These are phyloP conservation scores for Noturus placidus DNA, from an alignment of 2,113 vertebrate genomes.

Conservation along the genomic window DNA sequence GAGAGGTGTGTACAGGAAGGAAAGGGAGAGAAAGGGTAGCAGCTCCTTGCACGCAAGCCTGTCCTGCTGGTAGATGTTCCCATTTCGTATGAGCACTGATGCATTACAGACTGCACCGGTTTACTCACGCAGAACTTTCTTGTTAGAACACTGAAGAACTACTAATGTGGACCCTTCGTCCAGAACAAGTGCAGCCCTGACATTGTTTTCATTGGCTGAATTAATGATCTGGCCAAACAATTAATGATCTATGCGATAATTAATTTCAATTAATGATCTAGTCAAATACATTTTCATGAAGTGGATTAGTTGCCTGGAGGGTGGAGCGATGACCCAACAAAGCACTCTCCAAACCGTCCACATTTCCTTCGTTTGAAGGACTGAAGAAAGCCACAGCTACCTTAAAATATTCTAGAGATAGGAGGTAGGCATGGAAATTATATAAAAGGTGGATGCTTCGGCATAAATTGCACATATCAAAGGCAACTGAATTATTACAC, in stretches of 20 bases:
- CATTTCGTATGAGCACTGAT: constrained; percentile 52
- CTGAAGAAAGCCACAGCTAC: not conserved
- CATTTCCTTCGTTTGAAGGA: not conserved
- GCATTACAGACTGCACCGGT: constrained; percentile 29
- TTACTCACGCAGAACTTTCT: constrained; percentile 15
- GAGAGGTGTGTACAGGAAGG: not conserved
- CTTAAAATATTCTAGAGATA: constrained; percentile 39
- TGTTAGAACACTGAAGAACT: not conserved
- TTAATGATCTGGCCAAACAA: not conserved
- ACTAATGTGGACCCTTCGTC: not conserved
- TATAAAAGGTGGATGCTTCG: constrained; percentile 37
- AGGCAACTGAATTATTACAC: constrained; percentile 50
- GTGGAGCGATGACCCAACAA: constrained; percentile 38
- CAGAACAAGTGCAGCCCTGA: constrained; percentile 52
- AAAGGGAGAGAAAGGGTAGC: constrained; percentile 30
- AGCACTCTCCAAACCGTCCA: constrained; percentile 3
- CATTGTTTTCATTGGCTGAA: not conserved
- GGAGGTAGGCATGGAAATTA: constrained; percentile 40
- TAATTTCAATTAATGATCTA: constrained; percentile 49
- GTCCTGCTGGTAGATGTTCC: constrained; percentile 45
- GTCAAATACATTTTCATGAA: constrained; percentile 53
- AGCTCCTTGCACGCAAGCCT: constrained; percentile 52
- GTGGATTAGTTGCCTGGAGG: constrained; percentile 46
- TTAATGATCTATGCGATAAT: not conserved
- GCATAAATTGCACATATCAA: constrained; percentile 47